Evolutionary conservation across 2,113 vertebrate genomes (phyloP).

Genomic region (Piprites chloris): DNA sequence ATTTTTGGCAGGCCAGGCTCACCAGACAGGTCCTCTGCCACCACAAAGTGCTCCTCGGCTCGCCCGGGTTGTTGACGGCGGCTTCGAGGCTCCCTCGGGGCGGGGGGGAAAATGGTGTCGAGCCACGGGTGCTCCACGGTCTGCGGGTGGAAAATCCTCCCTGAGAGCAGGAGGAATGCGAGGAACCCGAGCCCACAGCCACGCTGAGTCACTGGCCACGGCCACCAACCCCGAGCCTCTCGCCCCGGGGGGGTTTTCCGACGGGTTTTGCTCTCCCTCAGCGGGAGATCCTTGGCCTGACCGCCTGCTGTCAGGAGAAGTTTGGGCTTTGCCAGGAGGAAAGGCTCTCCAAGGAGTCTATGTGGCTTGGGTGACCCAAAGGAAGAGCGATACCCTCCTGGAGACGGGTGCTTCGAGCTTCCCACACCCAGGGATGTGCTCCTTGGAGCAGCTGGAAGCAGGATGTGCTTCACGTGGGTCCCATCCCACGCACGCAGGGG

Average conservation of each 20-base stretch:
- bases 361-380: background rate
- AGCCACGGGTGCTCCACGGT: background rate
- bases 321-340: background rate
- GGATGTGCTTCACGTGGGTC: rapidly evolving
- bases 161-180: background rate
- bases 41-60: background rate
- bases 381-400: background rate
- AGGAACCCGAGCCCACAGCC: background rate
- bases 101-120: background rate
- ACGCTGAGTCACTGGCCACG: background rate
- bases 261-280: background rate
- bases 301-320: background rate
- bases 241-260: background rate
- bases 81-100: background rate
- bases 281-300: background rate
- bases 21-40: background rate
- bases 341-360: background rate
- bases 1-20: background rate
- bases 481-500: background rate
- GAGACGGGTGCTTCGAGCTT: background rate
- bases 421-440: no score
- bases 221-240: background rate
- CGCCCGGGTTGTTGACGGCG: background rate
- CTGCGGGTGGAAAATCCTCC: background rate
- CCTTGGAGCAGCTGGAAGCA: background rate